A percentile compares a stretch with the other conserved stretches of the same genome.
Conservation (phyloP, 2,888 invertebrate species). For the Philonicus albiceps region DNA sequence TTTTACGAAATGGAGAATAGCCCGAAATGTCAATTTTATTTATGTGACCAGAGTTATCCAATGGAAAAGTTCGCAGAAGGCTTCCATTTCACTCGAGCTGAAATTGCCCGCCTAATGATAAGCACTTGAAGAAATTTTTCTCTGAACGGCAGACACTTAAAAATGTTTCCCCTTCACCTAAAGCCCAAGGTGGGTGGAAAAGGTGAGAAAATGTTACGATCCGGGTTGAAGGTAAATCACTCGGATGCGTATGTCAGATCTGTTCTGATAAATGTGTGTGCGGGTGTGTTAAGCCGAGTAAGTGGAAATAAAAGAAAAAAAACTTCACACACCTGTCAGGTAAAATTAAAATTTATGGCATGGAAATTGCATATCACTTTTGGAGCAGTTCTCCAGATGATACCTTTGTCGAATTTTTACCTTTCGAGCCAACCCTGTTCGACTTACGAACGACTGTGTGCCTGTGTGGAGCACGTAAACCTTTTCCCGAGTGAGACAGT, state of each 20-base stretch:
- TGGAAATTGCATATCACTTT: slow-evolving; percentile 44
- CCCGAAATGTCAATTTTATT: neutral
- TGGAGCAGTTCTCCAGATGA: slow-evolving; percentile 13
- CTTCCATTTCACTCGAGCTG: neutral
- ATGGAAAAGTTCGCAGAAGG: neutral
- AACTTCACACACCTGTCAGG: slow-evolving; percentile 15
- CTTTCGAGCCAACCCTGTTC: neutral
- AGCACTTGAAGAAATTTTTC: slow-evolving; percentile 43
- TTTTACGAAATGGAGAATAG: neutral
- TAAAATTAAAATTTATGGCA: slow-evolving; percentile 43
- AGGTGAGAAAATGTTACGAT: slow-evolving; percentile 16
- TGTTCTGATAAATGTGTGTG: neutral
- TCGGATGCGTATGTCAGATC: slow-evolving; percentile 21
- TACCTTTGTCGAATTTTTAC: slow-evolving; percentile 17
- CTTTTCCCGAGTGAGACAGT: neutral
- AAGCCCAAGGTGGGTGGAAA: neutral
- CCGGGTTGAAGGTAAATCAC: slow-evolving; percentile 18
- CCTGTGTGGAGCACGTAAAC: neutral
- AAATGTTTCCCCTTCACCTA: slow-evolving; percentile 35
- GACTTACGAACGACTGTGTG: neutral
- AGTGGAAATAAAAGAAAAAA: slow-evolving; percentile 28
- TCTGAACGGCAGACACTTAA: slow-evolving; percentile 36
- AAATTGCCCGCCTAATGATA: slow-evolving; percentile 41
- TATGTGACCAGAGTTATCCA: neutral
- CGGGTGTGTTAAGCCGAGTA: neutral